phyloP scores from a whole-genome alignment of 2,797 vertebrate species.

The Rhynchotus rufescens region DNA sequence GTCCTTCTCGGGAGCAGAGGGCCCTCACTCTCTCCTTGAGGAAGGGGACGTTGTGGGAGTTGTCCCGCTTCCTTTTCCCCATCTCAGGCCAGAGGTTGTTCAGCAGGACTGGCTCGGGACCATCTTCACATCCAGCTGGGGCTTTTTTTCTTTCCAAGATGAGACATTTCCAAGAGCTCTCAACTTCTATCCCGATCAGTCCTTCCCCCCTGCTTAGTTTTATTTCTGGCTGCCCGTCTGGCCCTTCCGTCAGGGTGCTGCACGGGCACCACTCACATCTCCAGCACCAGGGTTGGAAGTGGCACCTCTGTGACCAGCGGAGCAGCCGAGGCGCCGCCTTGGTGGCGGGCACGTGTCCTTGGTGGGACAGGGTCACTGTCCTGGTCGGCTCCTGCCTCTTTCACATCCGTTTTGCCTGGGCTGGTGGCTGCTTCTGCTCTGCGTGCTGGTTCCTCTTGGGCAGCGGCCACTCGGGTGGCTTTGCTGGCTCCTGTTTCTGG shows the following conservation, averaged over 20 bases:
- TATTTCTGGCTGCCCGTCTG: background rate
- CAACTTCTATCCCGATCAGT: background rate
- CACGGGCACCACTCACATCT: background rate
- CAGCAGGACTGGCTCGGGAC: background rate
- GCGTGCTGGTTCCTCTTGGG: slow-evolving; percentile 11
- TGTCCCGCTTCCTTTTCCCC: background rate
- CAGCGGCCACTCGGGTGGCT: background rate
- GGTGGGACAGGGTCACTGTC: background rate
- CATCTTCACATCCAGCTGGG: background rate
- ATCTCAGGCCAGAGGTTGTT: background rate
- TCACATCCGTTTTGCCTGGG: background rate
- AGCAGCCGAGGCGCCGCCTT: background rate
- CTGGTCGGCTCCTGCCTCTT: background rate
- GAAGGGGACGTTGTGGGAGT: background rate
- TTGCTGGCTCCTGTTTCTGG: background rate
- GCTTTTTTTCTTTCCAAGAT: background rate
- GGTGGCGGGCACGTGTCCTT: background rate
- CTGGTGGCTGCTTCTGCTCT: background rate
- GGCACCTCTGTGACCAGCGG: background rate
- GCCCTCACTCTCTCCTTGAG: background rate
- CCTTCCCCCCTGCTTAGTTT: background rate
- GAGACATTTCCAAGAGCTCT: background rate
- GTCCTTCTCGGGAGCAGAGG: background rate
- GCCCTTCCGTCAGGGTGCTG: background rate
- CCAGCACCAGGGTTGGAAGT: background rate